A percentile compares a stretch with the other conserved stretches of the same genome.
Evolutionary conservation across 1,140 invertebrate genomes (phyloP).

Genomic region (Scaptomyza montana): DNA sequence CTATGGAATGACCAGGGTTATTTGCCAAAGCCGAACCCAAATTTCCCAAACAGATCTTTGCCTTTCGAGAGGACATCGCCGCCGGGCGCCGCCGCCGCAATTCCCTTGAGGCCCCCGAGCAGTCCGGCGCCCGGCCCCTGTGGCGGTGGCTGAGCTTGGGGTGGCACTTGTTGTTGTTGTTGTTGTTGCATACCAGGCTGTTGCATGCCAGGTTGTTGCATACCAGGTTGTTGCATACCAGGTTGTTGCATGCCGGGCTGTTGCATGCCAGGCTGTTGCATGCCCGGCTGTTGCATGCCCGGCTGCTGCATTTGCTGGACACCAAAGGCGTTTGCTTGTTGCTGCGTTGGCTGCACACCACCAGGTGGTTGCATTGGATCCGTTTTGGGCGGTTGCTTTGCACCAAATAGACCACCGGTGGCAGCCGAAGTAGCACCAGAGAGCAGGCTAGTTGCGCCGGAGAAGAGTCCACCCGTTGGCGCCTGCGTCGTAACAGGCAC

Average conservation of each 20-base stretch:
- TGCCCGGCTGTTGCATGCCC: constrained; percentile 72
- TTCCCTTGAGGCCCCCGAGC: constrained; percentile 77
- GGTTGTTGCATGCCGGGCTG: constrained; percentile 48
- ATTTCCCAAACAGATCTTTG: constrained; percentile 96
- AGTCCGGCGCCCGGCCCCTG: constrained; percentile 80
- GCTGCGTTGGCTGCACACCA: constrained; percentile 83
- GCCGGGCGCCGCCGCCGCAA: constrained; percentile 91
- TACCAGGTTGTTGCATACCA: constrained; percentile 48
- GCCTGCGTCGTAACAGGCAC: constrained; percentile 73
- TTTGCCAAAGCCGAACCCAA: constrained; percentile 91
- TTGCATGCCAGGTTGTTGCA: constrained; percentile 75
- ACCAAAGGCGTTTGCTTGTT: constrained; percentile 83
- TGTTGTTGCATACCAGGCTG: constrained; percentile 59
- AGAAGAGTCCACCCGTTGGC: constrained; percentile 79
- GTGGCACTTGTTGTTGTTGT: constrained; percentile 83
- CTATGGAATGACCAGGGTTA: constrained; percentile 86
- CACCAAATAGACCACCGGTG: constrained; percentile 84
- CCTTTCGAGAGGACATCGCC: constrained; percentile 94
- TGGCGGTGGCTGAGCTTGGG: constrained; percentile 83
- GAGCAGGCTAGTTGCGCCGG: constrained; percentile 82
- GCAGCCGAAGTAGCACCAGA: constrained; percentile 84
- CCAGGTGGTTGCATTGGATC: constrained; percentile 83
- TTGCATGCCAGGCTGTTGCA: constrained; percentile 79
- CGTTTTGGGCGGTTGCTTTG: constrained; percentile 83
- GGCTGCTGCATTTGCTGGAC: constrained; percentile 64